phyloP scores from a whole-genome alignment of 2,797 vertebrate species.

The Tamandua tetradactyla region DNA sequence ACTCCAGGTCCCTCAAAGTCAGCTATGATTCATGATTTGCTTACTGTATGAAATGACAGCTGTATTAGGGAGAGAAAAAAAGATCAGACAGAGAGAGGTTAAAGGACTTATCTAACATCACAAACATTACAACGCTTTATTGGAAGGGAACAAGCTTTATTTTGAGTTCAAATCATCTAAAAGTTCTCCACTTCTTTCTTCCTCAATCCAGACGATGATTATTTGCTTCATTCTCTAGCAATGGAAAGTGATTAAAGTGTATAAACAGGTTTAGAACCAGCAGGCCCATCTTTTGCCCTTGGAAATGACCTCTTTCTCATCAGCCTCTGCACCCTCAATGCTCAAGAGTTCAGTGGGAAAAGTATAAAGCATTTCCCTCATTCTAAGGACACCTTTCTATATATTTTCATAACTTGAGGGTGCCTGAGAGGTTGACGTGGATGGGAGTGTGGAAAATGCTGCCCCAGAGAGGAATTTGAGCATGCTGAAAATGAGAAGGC shows the following conservation, averaged over 20 bases:
- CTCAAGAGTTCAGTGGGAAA: background rate
- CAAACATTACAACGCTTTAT: background rate
- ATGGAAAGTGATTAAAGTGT: background rate
- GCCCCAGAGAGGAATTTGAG: background rate
- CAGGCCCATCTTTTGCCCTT: background rate
- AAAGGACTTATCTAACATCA: background rate
- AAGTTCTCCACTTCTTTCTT: background rate
- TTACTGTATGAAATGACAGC: background rate
- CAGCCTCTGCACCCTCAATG: background rate
- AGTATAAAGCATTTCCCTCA: background rate
- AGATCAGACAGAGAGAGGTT: background rate
- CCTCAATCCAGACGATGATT: background rate
- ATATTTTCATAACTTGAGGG: background rate
- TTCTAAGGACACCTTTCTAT: background rate
- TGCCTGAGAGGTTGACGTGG: background rate
- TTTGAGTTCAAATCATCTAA: slow-evolving; percentile 21
- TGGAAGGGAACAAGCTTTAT: background rate
- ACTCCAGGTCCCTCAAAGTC: background rate
- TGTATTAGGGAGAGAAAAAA: background rate
- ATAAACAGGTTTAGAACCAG: background rate
- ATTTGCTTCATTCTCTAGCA: background rate
- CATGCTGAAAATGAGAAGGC: background rate
- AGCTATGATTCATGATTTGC: background rate
- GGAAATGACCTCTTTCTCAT: background rate
- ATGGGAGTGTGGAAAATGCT: background rate